Percentiles rank a stretch among this genome's conserved stretches.
Conservation (phyloP, 2,113 vertebrate species). For the Empidonax traillii region DNA sequence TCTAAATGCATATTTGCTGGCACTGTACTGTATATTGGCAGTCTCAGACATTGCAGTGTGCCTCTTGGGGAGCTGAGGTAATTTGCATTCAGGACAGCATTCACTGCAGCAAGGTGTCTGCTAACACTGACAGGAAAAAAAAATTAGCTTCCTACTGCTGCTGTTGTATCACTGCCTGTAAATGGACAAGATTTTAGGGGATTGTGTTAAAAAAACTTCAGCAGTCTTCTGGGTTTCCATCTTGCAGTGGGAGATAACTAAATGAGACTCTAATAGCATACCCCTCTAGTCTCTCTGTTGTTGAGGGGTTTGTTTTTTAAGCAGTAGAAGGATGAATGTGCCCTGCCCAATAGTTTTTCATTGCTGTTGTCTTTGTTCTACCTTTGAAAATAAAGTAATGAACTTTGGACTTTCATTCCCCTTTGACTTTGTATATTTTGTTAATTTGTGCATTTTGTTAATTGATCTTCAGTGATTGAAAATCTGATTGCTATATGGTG, state of each 20-base stretch:
- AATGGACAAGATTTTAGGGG: not conserved
- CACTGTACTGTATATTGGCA: not conserved
- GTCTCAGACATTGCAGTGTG: not conserved
- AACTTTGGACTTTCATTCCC: not conserved
- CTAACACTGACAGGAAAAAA: not conserved
- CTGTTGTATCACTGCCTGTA: not conserved
- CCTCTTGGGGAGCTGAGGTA: not conserved
- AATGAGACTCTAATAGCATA: not conserved
- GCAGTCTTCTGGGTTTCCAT: not conserved
- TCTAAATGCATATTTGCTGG: not conserved
- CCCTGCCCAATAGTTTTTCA: not conserved
- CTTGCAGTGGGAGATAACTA: not conserved
- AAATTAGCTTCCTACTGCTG: not conserved
- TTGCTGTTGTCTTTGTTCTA: not conserved
- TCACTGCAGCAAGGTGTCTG: constrained; percentile 49
- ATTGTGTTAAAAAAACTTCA: not conserved
- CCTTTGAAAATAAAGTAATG: not conserved
- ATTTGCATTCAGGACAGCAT: constrained; percentile 53
- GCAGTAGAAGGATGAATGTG: not conserved
- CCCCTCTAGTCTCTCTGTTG: not conserved
- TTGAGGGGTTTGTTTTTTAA: not conserved
- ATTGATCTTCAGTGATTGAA: not conserved
- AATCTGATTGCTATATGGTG: not conserved
- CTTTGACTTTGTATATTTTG: not conserved
- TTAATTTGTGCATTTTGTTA: not conserved